Evolutionary conservation across 2,888 invertebrate species (phyloP), one percentile per base, ranked within the genome.

Genomic region (Apamea monoglypha): DNA sequence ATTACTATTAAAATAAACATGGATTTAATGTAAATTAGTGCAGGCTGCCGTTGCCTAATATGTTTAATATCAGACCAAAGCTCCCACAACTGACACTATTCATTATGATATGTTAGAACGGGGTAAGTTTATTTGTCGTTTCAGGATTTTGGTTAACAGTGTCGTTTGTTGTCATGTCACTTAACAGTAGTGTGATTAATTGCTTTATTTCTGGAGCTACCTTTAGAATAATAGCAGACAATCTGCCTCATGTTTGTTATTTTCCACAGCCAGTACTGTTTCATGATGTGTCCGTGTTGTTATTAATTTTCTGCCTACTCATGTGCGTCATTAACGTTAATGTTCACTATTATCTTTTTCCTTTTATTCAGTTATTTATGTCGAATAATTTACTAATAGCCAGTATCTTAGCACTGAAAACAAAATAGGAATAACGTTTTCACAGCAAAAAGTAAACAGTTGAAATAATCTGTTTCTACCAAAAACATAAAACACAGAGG

Each of bases 1-100:
- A 80, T 83, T 80, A 83, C 47, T 83, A 69, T 81, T 77, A 69
- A 81, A 75, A 83, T 84, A 75, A 74, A 81, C 71, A 86, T 72
- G 32, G n/a, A 61, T 79, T 76, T 66, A 64, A 82, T 82, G 74
- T 74, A 71, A 79, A 85, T 84, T 78, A 36, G 59, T 70, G 18
- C 21, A 36, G 4, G 67, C 18, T 50, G 44, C n/a, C 14, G 36
- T 29, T 21, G 53, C n/a, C 21, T 68, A 21, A n/a, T 70, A 10
- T 61, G 50, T 69, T 74, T 67, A 56, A 40, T 32, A 67, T 56
- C n/a, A 25, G 21, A 16, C 32, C 32, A 56, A 63, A 63, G 36
- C 12, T 25, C 50, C 32, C 16, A 61, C 25, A 56, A 36, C 18
- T n/a, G 36, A 32, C 29, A 73, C 12, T 76, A 59, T 47, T 69